Conservation (phyloP, 2,888 invertebrate species). For the Norana najaformis region DNA sequence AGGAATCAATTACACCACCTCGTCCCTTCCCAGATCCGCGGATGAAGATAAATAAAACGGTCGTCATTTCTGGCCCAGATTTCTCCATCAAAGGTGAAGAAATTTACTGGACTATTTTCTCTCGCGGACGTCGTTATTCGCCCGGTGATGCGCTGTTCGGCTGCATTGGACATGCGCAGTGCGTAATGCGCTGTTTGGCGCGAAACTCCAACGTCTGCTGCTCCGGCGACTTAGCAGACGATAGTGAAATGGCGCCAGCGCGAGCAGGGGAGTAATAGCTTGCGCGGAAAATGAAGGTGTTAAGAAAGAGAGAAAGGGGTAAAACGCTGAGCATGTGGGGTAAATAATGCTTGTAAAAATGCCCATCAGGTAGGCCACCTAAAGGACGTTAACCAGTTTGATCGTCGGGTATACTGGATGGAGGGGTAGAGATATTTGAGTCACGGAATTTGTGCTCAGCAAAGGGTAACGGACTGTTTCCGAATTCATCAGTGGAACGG, state of each 20-base stretch:
- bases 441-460: not conserved
- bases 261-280: no score
- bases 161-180: not conserved
- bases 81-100: not conserved
- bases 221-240: not conserved
- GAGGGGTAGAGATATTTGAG: not conserved
- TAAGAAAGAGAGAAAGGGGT: not conserved
- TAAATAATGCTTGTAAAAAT: not conserved
- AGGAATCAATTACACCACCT: conserved; percentile 7
- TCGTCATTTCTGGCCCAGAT: not conserved
- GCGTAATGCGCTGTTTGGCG: not conserved
- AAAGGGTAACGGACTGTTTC: not conserved
- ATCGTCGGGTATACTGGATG: not conserved
- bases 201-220: not conserved
- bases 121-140: not conserved
- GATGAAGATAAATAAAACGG: conserved; percentile 4
- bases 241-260: not conserved
- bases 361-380: not conserved
- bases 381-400: not conserved
- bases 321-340: not conserved
- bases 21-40: not conserved
- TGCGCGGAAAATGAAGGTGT: not conserved
- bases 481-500: not conserved
- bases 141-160: not conserved
- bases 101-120: not conserved